These are phyloP conservation scores for Margaritifera margaritifera DNA, from an alignment of 2,888 invertebrate species.

Conservation along the genomic window DNA sequence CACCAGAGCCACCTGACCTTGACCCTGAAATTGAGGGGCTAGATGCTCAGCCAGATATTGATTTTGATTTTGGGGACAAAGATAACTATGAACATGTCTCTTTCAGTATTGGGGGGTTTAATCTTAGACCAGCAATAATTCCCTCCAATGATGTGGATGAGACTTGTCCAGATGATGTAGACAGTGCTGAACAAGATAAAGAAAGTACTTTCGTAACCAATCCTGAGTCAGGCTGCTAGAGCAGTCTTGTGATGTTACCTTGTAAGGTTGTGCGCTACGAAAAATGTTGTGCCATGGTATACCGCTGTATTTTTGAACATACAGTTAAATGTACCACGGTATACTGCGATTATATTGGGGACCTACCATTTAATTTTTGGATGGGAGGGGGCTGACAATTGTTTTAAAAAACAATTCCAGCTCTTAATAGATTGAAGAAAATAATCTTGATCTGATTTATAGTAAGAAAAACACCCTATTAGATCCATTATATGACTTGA, in stretches of 20 bases:
- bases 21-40: conserved; percentile 27
- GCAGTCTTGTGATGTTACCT: no score
- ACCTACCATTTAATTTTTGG: no score
- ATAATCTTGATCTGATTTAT: no score
- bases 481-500: no score
- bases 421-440: no score
- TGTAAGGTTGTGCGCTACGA: neutral
- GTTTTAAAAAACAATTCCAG: no score
- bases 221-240: conserved; percentile 1
- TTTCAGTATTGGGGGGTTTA: conserved; percentile 36
- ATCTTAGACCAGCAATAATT: conserved; percentile 31
- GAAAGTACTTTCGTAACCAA: conserved; percentile 27
- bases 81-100: conserved; percentile 21
- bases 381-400: no score
- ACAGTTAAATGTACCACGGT: no score
- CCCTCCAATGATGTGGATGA: conserved; percentile 5
- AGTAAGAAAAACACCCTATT: no score
- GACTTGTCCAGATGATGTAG: neutral
- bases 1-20: conserved; percentile 37
- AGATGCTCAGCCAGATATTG: conserved; percentile 22
- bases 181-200: conserved; percentile 1
- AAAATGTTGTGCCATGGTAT: conserved; percentile 1
- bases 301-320: neutral
- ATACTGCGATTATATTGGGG: no score
- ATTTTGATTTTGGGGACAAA: conserved; percentile 16